phyloP scores from a whole-genome alignment of 2,888 invertebrate species.

The Lobophora halterata region DNA sequence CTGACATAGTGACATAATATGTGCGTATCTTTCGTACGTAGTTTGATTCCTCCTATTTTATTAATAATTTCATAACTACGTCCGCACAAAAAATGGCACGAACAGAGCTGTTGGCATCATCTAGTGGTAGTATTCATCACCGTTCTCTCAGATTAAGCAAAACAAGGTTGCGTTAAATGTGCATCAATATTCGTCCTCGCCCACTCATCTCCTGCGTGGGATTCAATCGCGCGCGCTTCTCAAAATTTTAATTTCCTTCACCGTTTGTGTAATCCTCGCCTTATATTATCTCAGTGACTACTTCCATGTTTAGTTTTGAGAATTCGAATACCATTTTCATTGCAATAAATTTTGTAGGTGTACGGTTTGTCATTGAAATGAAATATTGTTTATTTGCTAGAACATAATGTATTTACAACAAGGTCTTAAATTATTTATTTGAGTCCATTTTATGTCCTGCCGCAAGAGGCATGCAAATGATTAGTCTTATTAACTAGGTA shows the following conservation, averaged over 20 bases:
- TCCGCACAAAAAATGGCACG: not conserved
- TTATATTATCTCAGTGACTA: conserved; percentile 48
- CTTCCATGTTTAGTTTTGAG: conserved; percentile 44
- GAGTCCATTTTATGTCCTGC: too few relatives aligned
- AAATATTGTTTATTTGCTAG: conserved; percentile 51
- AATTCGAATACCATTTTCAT: conserved; percentile 28
- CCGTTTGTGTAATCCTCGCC: conserved; percentile 48
- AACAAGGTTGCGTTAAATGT: conserved; percentile 45
- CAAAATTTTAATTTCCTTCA: conserved; percentile 52
- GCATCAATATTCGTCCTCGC: conserved; percentile 63
- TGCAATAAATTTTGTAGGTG: not conserved
- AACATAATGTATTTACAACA: too few relatives aligned
- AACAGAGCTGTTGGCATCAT: conserved; percentile 18
- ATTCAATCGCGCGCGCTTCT: conserved; percentile 43
- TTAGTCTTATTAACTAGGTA: too few relatives aligned
- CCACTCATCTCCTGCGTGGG: conserved; percentile 52
- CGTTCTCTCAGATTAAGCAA: conserved; percentile 48
- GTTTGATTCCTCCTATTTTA: too few relatives aligned
- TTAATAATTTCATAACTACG: too few relatives aligned
- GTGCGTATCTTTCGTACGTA: too few relatives aligned
- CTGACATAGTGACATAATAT: too few relatives aligned
- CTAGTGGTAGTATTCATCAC: conserved; percentile 44
- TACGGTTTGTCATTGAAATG: conserved; percentile 38
- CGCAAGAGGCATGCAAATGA: too few relatives aligned
- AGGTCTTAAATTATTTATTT: too few relatives aligned